These are phyloP conservation scores for Caiman crocodilus DNA, from an alignment of 2,797 vertebrate species.

Conservation along the genomic window DNA sequence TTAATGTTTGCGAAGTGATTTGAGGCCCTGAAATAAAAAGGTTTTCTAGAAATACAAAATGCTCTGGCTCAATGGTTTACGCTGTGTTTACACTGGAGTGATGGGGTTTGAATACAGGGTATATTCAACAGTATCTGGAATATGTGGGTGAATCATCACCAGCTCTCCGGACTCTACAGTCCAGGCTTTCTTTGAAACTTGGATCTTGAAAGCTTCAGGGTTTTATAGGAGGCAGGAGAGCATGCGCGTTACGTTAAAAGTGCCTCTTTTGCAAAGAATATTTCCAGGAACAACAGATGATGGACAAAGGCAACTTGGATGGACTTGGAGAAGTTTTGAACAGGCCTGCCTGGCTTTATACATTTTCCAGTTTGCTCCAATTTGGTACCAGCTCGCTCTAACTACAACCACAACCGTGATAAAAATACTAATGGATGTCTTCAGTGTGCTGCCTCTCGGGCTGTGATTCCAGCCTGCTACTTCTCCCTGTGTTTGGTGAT, in stretches of 20 bases:
- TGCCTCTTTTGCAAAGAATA: neutral
- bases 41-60: accelerated
- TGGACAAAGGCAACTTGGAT: neutral
- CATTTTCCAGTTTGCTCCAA: neutral
- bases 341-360: neutral
- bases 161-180: neutral
- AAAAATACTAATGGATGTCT: neutral
- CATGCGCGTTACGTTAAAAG: too few relatives aligned
- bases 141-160: neutral
- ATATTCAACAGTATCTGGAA: too few relatives aligned
- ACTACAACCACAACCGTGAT: neutral
- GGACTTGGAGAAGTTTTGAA: neutral
- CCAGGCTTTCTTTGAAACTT: accelerated
- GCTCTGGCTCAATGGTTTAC: neutral
- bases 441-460: neutral
- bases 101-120: neutral
- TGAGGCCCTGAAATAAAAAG: neutral
- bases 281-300: neutral
- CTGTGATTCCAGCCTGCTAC: neutral
- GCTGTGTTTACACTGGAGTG: neutral
- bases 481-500: neutral
- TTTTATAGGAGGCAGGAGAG: accelerated
- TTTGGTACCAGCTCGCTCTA: neutral
- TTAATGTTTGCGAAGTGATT: neutral
- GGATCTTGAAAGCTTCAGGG: neutral